Evolutionary conservation across 2,888 invertebrate genomes (phyloP), one percentile per base, ranked within the genome.

Genomic region (Zygogramma bicolorata): DNA sequence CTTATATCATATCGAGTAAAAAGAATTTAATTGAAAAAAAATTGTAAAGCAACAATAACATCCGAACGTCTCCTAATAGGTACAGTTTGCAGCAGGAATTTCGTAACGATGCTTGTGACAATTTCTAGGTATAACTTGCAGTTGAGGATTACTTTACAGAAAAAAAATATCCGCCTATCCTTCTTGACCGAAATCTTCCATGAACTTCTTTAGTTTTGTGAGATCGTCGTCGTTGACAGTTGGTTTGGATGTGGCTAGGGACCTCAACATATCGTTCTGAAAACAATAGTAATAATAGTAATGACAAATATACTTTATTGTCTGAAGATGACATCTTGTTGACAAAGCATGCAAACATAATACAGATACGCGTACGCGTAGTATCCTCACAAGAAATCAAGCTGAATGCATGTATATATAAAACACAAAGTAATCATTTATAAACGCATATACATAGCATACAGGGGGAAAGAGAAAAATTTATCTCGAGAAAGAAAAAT

Each of bases 131-230:
- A 65, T 15, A 60, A 72, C 63, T 71, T 57, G 66, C 61, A 61
- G 34, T 65, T 67, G 46, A 42, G 59, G 8, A 70, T 27, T 40
- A 53, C 59, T 65, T 63, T 46, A 60, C 38, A 53, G 42, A 46
- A 65, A 67, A 53, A 58, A 38, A 22, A 58, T 25, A 18, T 25
- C n/a, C 6, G 40, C 27, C 49, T 93, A 96, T 85, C 98, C 99
- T 88, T 99, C 99, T 88, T 98, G 98, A 34, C 99, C 99, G 88
- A 99, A 99, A 88, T 99, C 99, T 85, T 95, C 94, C 88, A 95
- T 97, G 88, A 99, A 99, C 87, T 98, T 96, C 85, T 93, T 92
- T 84, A 99, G 89, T 88, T 96, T 97, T 42, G 91, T 91, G 90
- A 99, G 92, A 86, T 99, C 99, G 20, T 97, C 95, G 75, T 97